A percentile compares a stretch with the other conserved stretches of the same genome.
Conservation (phyloP, 2,888 invertebrate genomes). For the Noctua pronuba region DNA sequence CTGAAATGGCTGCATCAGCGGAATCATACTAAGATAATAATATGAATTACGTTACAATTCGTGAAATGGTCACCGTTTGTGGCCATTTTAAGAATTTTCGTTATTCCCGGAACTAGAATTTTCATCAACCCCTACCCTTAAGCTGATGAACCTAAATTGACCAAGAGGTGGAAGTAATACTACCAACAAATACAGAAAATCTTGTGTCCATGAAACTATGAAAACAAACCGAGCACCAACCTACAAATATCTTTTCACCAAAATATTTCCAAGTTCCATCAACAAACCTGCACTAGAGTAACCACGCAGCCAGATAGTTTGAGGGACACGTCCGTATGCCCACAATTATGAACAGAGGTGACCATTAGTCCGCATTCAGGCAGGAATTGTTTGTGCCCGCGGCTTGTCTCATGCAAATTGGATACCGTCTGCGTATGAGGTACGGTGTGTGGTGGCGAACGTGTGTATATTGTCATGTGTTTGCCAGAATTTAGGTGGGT, state of each 20-base stretch:
- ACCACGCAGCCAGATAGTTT: constrained; percentile 47
- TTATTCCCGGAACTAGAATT: no score
- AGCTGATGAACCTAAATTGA: neutral
- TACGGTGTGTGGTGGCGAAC: constrained; percentile 4
- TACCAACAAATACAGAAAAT: neutral
- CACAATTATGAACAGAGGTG: constrained; percentile 67
- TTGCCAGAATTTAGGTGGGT: constrained; percentile 5
- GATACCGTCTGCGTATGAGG: constrained; percentile 53
- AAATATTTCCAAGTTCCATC: neutral
- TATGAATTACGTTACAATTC: no score
- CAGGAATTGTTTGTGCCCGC: constrained; percentile 77
- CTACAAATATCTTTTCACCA: neutral
- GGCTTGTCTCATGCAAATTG: constrained; percentile 81
- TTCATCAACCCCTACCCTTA: no score
- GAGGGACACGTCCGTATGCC: constrained; percentile 50
- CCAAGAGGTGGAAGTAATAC: neutral
- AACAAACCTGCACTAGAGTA: constrained; percentile 11
- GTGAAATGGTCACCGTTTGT: no score
- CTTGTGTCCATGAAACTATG: neutral
- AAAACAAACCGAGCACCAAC: no score
- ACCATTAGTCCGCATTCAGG: constrained; percentile 80
- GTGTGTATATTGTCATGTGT: constrained; percentile 39
- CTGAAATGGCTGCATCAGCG: no score
- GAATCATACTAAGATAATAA: no score
- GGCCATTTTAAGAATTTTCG: no score